phyloP scores from a whole-genome alignment of 2,888 invertebrate genomes.

The Meiosimyza decipiens region DNA sequence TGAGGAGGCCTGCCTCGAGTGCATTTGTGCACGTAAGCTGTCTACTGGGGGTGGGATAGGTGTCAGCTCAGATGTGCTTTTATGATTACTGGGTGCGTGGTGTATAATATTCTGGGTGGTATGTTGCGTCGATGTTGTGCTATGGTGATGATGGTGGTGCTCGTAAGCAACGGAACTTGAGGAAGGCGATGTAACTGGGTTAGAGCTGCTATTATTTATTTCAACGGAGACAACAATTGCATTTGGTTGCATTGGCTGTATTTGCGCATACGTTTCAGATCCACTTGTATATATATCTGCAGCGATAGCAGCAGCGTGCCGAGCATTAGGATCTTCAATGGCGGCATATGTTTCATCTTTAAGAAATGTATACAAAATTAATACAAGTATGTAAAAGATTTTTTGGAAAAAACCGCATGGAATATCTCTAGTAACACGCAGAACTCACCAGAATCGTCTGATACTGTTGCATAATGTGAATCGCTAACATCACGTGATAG shows the following conservation, averaged over 20 bases:
- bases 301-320: slow-evolving; percentile 57
- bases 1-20: slow-evolving; percentile 65
- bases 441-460: slow-evolving; percentile 84
- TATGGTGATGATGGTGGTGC: slow-evolving; percentile 15
- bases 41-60: slow-evolving; percentile 72
- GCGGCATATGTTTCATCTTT: slow-evolving; percentile 91
- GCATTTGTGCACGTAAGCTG: slow-evolving; percentile 72
- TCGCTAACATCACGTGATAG: slow-evolving; percentile 68
- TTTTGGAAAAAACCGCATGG: no score
- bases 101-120: slow-evolving; percentile 32
- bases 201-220: slow-evolving; percentile 58
- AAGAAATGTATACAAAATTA: not conserved
- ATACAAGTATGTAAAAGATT: no score
- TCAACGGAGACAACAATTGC: slow-evolving; percentile 65
- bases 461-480: slow-evolving; percentile 89
- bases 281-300: slow-evolving; percentile 77
- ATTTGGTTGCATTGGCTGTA: slow-evolving; percentile 71
- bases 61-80: slow-evolving; percentile 47
- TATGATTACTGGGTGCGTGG: slow-evolving; percentile 40
- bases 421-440: not conserved
- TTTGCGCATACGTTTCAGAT: slow-evolving; percentile 89
- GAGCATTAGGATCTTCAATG: slow-evolving; percentile 78
- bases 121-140: slow-evolving; percentile 33
- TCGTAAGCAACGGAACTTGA: slow-evolving; percentile 30
- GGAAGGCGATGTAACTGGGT: slow-evolving; percentile 2